Conservation (phyloP, 2,113 vertebrate species). For the Nibea albiflora region DNA sequence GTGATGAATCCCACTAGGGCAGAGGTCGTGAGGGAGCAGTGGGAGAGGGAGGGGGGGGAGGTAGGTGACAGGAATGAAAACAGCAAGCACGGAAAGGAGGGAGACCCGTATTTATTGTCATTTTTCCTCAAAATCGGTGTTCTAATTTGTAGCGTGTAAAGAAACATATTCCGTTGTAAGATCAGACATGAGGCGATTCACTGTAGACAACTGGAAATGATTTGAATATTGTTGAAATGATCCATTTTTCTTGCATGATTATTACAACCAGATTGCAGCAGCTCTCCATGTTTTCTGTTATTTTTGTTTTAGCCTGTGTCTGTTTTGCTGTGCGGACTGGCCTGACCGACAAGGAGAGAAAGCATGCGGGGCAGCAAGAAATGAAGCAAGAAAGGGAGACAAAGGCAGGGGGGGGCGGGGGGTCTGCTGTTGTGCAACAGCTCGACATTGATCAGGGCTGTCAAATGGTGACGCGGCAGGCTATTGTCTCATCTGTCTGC, state of each 20-base stretch:
- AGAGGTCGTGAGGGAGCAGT: constrained; percentile 68
- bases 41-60: constrained; percentile 27
- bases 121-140: background rate
- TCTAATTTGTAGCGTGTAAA: background rate
- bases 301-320: background rate
- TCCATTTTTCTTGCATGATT: background rate
- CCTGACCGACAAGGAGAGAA: constrained; percentile 1
- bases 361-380: constrained; percentile 14
- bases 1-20: constrained; percentile 59
- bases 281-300: background rate
- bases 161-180: background rate
- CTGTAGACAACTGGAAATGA: background rate
- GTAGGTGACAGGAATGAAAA: constrained; percentile 27
- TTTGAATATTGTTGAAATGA: background rate
- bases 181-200: background rate
- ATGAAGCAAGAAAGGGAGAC: constrained; percentile 42
- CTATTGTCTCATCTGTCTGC: constrained; percentile 67
- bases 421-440: constrained; percentile 68
- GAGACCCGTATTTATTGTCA: constrained; percentile 6
- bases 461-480: constrained; percentile 61
- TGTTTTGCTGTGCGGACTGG: background rate
- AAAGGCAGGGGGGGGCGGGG: constrained; percentile 62
- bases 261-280: background rate
- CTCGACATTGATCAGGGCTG: constrained; percentile 72
- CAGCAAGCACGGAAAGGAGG: constrained; percentile 6